Evolutionary conservation across 2,888 invertebrate genomes (phyloP), one percentile per base, ranked within the genome.

Genomic region (Nemoura dubitans): DNA sequence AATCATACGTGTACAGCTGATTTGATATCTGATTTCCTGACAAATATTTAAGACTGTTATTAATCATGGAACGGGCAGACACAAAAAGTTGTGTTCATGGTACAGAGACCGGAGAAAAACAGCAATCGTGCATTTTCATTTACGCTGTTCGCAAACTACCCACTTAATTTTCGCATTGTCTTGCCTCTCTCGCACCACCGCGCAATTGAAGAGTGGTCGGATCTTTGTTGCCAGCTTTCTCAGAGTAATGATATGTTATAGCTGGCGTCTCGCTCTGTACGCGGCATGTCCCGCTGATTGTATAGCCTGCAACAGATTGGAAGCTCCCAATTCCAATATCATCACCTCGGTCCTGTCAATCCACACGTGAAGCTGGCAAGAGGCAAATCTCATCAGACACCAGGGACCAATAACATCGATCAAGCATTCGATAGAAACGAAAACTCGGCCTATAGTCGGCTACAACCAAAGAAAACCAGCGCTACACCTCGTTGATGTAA

Each of bases 21-120:
- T 78, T 78, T 78, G 59, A 59, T 59, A 59, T 59, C 59, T 59
- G 59, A 59, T 59, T 59, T 59, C 59, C 59, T 59, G 59, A 59
- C 59, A 21, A 59, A 59, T 59, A 59, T 59, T 59, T 59, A 7
- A 21, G 21, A 59, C 21, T 59, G 59, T 59, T 59, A 59, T 59
- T 59, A 59, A 59, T 59, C 59, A 59, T 59, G 59, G 59, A 59
- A 59, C 59, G 59, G 59, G 1, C 14, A 59, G 59, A 21, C 59
- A 59, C 14, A 21, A 59, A 21, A 59, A 59, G 59, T 21, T 59
- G 6, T 59, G 16, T 59, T 7, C 21, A 21, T 59, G 10, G 16
- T 59, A 59, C 59, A 59, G 59, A 59, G 59, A 21, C 16, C 21
- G 2, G 16, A 21, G 59, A 59, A 59, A 59, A 16, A 59, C 59